A percentile compares a stretch with the other conserved stretches of the same genome.
phyloP scores from a whole-genome alignment of 2,797 vertebrate genomes.

The Chromis chromis region DNA sequence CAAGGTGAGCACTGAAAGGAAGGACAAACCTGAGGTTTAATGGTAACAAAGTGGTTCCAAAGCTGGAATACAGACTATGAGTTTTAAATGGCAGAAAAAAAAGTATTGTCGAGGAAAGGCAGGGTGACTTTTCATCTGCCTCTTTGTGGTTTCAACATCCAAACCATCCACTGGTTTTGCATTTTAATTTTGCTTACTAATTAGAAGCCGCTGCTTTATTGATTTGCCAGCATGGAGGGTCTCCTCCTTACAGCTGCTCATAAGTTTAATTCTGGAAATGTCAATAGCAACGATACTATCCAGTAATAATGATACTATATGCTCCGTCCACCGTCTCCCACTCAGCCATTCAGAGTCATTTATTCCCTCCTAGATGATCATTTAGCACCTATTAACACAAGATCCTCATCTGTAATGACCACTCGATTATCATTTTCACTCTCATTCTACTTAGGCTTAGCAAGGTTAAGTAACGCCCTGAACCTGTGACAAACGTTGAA shows the following conservation, averaged over 20 bases:
- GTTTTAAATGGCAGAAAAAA: constrained; percentile 23
- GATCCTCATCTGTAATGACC: constrained; percentile 75
- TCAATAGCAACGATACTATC: constrained; percentile 63
- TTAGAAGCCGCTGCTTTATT: constrained; percentile 41
- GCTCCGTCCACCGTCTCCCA: constrained; percentile 64
- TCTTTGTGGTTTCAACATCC: constrained; percentile 35
- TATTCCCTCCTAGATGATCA: constrained; percentile 79
- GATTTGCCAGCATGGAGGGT: constrained; percentile 33
- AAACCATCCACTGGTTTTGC: constrained; percentile 31
- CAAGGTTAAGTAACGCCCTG: constrained; percentile 81
- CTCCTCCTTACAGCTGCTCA: constrained; percentile 33
- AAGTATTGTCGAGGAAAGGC: constrained; percentile 10
- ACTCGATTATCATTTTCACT: constrained; percentile 78
- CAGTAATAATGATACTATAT: constrained; percentile 71
- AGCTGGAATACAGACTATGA: constrained; percentile 29
- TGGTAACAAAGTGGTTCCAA: background rate
- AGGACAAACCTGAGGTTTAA: constrained; percentile 29
- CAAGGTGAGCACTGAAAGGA: constrained; percentile 51
- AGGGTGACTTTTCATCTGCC: constrained; percentile 9
- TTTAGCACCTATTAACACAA: constrained; percentile 81
- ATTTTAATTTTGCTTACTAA: constrained; percentile 50
- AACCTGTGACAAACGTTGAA: constrained; percentile 71
- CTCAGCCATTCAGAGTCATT: constrained; percentile 75
- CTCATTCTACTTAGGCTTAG: constrained; percentile 68
- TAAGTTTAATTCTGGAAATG: constrained; percentile 56